Percentiles rank a stretch among this genome's conserved stretches.
These are phyloP conservation scores for Ophion obscuratus DNA, from an alignment of 2,888 invertebrate species.

Conservation along the genomic window DNA sequence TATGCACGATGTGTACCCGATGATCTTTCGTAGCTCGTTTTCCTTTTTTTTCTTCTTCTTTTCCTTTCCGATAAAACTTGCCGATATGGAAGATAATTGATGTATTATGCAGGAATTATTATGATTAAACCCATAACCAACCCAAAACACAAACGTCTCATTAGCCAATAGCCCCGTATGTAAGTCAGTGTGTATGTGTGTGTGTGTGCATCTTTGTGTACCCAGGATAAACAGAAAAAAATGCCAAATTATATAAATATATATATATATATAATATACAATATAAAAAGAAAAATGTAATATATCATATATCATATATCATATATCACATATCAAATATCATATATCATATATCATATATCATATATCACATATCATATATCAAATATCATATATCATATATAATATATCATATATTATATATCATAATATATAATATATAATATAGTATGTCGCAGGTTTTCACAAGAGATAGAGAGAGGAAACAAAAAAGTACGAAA, in stretches of 20 bases:
- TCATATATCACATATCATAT: too few species aligned
- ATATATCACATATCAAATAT: constrained; percentile 9
- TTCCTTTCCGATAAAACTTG: constrained; percentile 41
- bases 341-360: not conserved
- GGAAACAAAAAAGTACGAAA: constrained; percentile 50
- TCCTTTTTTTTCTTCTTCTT: constrained; percentile 9
- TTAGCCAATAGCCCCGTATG: constrained; percentile 80
- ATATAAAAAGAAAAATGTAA: constrained; percentile 33
- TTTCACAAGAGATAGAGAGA: constrained; percentile 68
- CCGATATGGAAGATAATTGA: constrained; percentile 21
- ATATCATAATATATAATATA: not conserved
- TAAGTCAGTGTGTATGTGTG: constrained; percentile 45
- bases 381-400: constrained; percentile 19
- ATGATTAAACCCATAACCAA: constrained; percentile 81
- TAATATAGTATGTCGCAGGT: constrained; percentile 61
- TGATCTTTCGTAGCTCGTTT: constrained; percentile 20
- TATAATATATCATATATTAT: constrained; percentile 27
- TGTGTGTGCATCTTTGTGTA: constrained; percentile 67
- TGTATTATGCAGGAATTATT: constrained; percentile 66
- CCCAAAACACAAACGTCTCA: constrained; percentile 81
- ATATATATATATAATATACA: constrained; percentile 33
- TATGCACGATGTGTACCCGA: constrained; percentile 30
- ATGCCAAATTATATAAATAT: constrained; percentile 70
- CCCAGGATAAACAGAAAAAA: constrained; percentile 75
- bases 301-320: too few species aligned